Evolutionary conservation across 2,888 invertebrate genomes (phyloP).

Genomic region (Nysson spinosus): DNA sequence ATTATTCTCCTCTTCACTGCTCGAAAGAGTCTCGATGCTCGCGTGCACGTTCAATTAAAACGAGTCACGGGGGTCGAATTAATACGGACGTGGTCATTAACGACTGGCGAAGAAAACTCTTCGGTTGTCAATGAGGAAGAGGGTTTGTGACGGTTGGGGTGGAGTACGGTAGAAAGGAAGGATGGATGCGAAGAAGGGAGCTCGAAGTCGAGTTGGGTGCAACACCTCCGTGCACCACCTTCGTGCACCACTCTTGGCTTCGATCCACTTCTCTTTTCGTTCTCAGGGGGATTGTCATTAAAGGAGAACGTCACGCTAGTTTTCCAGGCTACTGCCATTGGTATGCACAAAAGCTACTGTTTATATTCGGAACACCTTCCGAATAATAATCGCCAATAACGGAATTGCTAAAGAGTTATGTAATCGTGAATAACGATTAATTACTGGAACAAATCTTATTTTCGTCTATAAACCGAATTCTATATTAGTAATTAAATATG

Average conservation of each 20-base stretch:
- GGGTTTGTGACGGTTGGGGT: conserved; percentile 6
- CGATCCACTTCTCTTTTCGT: conserved; percentile 43
- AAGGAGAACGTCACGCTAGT: conserved; percentile 34
- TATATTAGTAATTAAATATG: too few relatives aligned
- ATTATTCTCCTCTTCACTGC: conserved; percentile 37
- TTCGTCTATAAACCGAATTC: too few relatives aligned
- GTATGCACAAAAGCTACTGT: neutral
- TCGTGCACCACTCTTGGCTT: conserved; percentile 31
- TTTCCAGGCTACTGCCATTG: too few relatives aligned
- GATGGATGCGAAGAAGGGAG: conserved; percentile 1
- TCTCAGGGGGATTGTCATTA: conserved; percentile 26
- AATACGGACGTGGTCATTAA: conserved; percentile 53
- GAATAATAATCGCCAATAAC: too few relatives aligned
- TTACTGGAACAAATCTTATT: too few relatives aligned
- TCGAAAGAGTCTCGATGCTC: conserved; percentile 34
- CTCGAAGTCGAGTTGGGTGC: conserved; percentile 25
- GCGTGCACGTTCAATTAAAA: conserved; percentile 53
- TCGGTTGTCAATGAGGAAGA: conserved; percentile 25
- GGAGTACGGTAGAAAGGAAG: conserved; percentile 21
- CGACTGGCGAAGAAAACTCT: conserved; percentile 41
- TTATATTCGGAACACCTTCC: too few relatives aligned
- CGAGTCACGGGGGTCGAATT: conserved; percentile 33
- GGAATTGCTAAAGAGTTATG: too few relatives aligned
- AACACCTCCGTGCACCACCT: conserved; percentile 39
- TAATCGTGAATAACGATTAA: too few relatives aligned